phyloP scores from a whole-genome alignment of 2,113 vertebrate species.

The Pseudorectes ferrugineus region DNA sequence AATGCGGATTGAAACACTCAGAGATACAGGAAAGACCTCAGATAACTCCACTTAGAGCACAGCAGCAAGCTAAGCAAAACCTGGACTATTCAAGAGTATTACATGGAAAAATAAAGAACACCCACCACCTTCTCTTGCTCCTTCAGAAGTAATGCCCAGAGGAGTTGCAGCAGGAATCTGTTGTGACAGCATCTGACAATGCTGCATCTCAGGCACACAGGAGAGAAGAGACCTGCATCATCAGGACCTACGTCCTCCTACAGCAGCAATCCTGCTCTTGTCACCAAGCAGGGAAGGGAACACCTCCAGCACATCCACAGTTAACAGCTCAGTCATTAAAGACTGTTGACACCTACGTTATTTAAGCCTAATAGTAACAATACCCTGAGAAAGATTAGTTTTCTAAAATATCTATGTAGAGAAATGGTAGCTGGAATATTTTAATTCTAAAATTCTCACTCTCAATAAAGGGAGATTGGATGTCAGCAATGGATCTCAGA shows the following conservation, averaged over 20 bases:
- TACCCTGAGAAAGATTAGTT: neutral
- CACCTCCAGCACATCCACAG: neutral
- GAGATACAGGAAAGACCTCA: neutral
- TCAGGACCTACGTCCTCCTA: neutral
- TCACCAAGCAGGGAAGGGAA: neutral
- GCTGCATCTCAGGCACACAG: neutral
- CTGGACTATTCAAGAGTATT: neutral
- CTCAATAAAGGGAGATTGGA: neutral
- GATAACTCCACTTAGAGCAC: neutral
- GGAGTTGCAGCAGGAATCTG: neutral
- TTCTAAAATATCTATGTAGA: neutral
- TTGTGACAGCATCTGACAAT: slow-evolving; percentile 7
- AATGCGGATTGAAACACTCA: neutral
- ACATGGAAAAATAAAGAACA: neutral
- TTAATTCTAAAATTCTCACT: neutral
- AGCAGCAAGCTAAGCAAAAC: neutral
- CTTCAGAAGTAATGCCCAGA: slow-evolving; percentile 2
- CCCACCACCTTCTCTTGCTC: neutral
- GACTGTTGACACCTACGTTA: neutral
- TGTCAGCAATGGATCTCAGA: neutral
- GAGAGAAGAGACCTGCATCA: neutral
- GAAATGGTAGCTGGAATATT: neutral
- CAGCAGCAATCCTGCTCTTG: slow-evolving; percentile 9
- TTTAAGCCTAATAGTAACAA: neutral
- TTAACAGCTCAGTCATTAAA: neutral